A percentile compares a stretch with the other conserved stretches of the same genome.
phyloP scores from a whole-genome alignment of 2,888 invertebrate species.

The Junonia oenone region DNA sequence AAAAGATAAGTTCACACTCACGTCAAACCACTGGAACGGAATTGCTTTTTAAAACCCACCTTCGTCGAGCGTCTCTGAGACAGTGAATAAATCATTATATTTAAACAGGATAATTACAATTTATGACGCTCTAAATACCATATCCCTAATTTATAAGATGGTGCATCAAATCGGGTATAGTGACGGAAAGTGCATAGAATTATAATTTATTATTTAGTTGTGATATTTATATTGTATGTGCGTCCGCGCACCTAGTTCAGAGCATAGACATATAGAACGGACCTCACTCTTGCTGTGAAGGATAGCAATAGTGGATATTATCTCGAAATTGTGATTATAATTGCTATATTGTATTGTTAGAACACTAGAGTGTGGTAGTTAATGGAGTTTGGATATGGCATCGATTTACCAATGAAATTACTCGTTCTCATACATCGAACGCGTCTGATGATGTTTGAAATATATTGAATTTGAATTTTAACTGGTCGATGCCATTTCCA shows the following conservation, averaged over 20 bases:
- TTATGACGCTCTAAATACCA: conserved; percentile 58
- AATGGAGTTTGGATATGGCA: background rate
- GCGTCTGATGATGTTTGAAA: background rate
- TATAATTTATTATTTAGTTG: conserved; percentile 65
- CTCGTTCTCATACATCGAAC: background rate
- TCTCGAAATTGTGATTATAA: background rate
- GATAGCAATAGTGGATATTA: conserved; percentile 1
- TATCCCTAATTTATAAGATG: conserved; percentile 67
- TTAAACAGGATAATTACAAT: conserved; percentile 15
- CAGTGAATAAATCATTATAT: conserved; percentile 31
- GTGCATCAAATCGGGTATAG: conserved; percentile 50
- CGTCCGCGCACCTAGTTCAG: conserved; percentile 48
- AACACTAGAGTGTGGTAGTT: background rate
- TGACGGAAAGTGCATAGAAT: conserved; percentile 50
- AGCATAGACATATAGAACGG: conserved; percentile 22
- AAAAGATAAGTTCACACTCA: conserved; percentile 49
- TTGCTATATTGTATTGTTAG: background rate
- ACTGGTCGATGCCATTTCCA: background rate
- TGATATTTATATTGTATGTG: conserved; percentile 58
- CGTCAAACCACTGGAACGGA: conserved; percentile 46
- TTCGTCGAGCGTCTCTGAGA: conserved; percentile 41
- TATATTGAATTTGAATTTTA: background rate
- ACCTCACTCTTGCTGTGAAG: background rate
- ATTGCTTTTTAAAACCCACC: conserved; percentile 46
- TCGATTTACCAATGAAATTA: background rate